Base-by-base conservation (phyloP, 2,113 vertebrate genomes). In the Forbesichthys agassizii region DNA sequence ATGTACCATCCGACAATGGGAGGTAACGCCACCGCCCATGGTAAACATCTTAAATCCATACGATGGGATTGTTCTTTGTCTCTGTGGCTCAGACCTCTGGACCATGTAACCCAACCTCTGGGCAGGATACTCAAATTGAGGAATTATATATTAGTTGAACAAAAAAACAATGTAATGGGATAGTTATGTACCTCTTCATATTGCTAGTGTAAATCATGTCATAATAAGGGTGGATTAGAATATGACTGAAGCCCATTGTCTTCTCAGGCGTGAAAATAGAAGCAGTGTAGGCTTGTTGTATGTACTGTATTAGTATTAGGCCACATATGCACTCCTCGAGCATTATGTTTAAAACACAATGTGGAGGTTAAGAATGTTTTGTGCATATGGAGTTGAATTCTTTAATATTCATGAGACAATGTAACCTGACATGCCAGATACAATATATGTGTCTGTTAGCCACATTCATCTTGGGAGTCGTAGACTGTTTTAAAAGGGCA, bases 181-280 rank as follows among this genome's bases (percentile, higher is more conserved):
- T 61, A 48, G 10, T 53, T 13, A 76, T 75, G 72, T 27, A 33
- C 14, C 75, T 52, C 36, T 48, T 57, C 74, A 62, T 64, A 74
- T 79, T 78, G 76, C 76, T 62, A 65, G 56, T 6, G 8, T 61
- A 71, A 82, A 69, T 81, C 60, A 4, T 33, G 16, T 65, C 70
- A 3, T 20, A 69, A 74, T 73, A 52, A 27, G 27, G 27, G 47
- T 78, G 64, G 64, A 57, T 48, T 83, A 13, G 80, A 74, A 84
- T 63, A 46, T 64, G 7, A 49, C 7, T 78, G 48, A 85, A 66
- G 18, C 36, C 67, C 51, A 79, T 88, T 88, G 82, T 88, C 77
- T 69, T 69, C 68, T 13, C 33, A 75, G 4, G 61, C 80, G 74
- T 78, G 64, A 62, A 27, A 57, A 81, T 3, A 33, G 5, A 75